These are phyloP conservation scores for Rhogogaster chlorosoma DNA, from an alignment of 2,888 invertebrate genomes.

Conservation along the genomic window DNA sequence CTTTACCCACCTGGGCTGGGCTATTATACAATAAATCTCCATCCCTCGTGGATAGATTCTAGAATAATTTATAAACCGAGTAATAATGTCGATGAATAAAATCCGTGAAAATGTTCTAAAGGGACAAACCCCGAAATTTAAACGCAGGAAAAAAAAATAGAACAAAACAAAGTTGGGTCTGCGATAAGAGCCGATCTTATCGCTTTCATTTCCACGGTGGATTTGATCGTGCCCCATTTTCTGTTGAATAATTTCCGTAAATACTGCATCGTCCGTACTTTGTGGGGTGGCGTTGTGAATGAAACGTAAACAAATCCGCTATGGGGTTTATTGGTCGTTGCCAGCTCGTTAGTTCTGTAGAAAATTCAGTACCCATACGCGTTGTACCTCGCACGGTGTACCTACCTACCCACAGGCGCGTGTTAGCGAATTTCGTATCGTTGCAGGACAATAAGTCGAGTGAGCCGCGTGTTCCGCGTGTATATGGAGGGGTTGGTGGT, in stretches of 20 bases:
- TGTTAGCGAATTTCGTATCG: neutral
- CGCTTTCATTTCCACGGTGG: neutral
- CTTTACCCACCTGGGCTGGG: neutral
- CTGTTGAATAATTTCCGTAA: neutral
- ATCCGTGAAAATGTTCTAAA: no score
- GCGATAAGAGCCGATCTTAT: neutral
- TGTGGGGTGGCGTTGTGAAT: neutral
- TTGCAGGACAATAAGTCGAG: slow-evolving; percentile 25
- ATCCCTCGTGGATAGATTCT: no score
- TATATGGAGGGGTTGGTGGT: neutral
- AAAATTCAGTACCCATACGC: neutral
- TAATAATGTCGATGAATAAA: no score
- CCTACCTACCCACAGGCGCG: neutral
- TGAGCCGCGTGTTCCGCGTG: slow-evolving; percentile 4
- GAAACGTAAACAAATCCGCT: neutral
- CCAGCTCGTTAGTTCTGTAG: neutral
- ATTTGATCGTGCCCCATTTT: neutral
- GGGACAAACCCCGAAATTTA: no score
- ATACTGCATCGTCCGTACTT: neutral
- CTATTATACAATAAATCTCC: neutral
- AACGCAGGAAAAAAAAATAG: no score
- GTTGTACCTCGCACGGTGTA: neutral
- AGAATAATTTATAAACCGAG: no score
- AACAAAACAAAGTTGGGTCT: neutral
- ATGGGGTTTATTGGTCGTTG: neutral